Conservation (phyloP, 2,797 vertebrate genomes). For the Poecilia wingei region DNA sequence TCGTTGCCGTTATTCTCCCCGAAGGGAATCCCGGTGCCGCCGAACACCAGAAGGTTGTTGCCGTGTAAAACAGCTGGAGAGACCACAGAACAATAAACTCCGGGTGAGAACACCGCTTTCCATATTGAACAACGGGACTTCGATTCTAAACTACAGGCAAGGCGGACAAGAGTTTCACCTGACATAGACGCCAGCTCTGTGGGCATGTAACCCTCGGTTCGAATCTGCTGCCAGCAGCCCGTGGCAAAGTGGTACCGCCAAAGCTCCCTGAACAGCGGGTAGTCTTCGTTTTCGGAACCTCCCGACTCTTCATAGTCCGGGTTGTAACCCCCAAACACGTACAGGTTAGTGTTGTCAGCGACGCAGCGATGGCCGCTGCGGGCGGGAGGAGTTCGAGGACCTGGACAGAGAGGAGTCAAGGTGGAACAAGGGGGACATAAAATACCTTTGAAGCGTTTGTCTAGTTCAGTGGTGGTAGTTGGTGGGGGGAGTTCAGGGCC, state of each 20-base stretch:
- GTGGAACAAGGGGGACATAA: not conserved
- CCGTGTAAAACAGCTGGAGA: constrained; percentile 92
- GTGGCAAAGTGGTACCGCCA: constrained; percentile 98
- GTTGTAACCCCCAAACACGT: constrained; percentile 98
- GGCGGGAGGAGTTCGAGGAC: constrained; percentile 88
- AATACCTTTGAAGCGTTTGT: no score
- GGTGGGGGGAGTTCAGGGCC: no score
- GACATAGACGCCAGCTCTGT: constrained; percentile 98
- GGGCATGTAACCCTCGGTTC: constrained; percentile 96
- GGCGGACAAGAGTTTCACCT: constrained; percentile 72
- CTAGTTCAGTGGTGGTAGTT: no score
- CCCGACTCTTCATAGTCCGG: constrained; percentile 96
- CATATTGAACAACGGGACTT: no score
- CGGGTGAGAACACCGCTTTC: no score
- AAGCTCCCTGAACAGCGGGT: constrained; percentile 95
- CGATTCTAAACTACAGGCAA: not conserved
- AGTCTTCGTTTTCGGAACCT: constrained; percentile 94
- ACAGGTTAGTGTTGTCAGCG: constrained; percentile 92
- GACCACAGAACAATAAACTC: not conserved
- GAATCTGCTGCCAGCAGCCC: constrained; percentile 95
- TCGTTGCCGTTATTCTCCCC: constrained; percentile 98
- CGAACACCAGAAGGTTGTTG: constrained; percentile 98
- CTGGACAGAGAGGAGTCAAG: constrained; percentile 64
- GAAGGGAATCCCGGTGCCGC: constrained; percentile 96
- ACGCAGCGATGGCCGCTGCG: constrained; percentile 97